These are phyloP conservation scores for Tenebrio molitor DNA, from an alignment of 1,140 invertebrate genomes.

Conservation along the genomic window DNA sequence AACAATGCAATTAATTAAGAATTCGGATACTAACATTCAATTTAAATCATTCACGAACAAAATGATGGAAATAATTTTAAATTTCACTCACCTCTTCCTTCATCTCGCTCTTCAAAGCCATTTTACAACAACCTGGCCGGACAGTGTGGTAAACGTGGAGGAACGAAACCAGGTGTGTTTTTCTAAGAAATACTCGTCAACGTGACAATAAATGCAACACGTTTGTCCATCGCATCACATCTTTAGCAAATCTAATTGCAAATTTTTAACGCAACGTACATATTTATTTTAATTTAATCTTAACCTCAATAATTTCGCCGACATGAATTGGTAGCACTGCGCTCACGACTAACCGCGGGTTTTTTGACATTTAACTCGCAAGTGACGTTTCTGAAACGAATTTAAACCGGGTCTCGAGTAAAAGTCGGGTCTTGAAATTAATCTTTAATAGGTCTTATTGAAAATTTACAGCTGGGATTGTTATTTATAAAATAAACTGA, in stretches of 20 bases:
- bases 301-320: neutral
- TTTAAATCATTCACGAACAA: slow-evolving; percentile 6
- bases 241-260: neutral
- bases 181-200: too few species aligned
- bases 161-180: slow-evolving; percentile 26
- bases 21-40: neutral
- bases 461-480: slow-evolving; percentile 21
- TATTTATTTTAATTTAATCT: neutral
- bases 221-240: neutral
- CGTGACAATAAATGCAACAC: neutral
- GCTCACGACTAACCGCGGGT: neutral
- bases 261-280: neutral
- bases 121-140: slow-evolving; percentile 40
- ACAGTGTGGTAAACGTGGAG: neutral
- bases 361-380: neutral
- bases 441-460: slow-evolving; percentile 19
- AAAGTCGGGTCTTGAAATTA: slow-evolving; percentile 14
- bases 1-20: slow-evolving; percentile 24
- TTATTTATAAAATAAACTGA: slow-evolving; percentile 27
- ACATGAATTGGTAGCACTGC: neutral
- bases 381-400: too few species aligned
- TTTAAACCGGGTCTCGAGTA: too few species aligned
- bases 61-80: slow-evolving; percentile 8
- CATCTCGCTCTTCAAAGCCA: slow-evolving; percentile 50
- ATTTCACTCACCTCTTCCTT: slow-evolving; percentile 53